Evolutionary conservation across 2,888 invertebrate genomes (phyloP), one percentile per base, ranked within the genome.

Genomic region (Gymnosoma rotundatum): DNA sequence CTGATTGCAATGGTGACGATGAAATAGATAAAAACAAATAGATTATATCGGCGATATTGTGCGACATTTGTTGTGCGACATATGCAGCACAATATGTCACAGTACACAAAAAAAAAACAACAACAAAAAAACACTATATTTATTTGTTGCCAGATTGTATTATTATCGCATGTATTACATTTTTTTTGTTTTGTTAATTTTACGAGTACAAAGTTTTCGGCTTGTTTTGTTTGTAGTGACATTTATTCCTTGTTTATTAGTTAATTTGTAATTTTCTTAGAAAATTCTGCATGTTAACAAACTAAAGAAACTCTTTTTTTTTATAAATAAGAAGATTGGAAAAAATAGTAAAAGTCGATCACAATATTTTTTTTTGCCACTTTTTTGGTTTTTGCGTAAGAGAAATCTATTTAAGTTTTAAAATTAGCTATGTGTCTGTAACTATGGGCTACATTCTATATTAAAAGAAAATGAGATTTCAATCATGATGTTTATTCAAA

Each of bases 1-100:
- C 4, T n/a, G 20, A 50, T 38, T n/a, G 12, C 63, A 36, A 12
- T 69, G 72, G 48, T 63, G 61, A 36, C 72, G 52, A 61, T 73
- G 90, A 87, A 87, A 88, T 87, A 88, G 42, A 72, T 64, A 69
- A 88, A 88, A 88, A 88, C 88, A 90, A 90, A 89, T 89, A 83
- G 85, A 86, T 83, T 82, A 85, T 81, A 79, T 86, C 80, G 42
- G 32, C 60, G 85, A 86, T 86, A 86, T 80, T 61, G 61, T 83
- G 58, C 74, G 81, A 83, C 79, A 86, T 81, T 83, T 75, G 83
- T 78, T 83, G 61, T 74, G 60, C 52, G 64, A 83, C 84, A 84
- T 70, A 78, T 78, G 80, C 81, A 78, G 64, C 78, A 66, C 48
- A 78, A 81, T 81, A 78, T 81, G 74, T 81, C 63, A 74, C 70